Percentiles rank a stretch among this genome's conserved stretches.
phyloP scores from a whole-genome alignment of 2,113 vertebrate genomes.

The Paracanthobrama guichenoti region DNA sequence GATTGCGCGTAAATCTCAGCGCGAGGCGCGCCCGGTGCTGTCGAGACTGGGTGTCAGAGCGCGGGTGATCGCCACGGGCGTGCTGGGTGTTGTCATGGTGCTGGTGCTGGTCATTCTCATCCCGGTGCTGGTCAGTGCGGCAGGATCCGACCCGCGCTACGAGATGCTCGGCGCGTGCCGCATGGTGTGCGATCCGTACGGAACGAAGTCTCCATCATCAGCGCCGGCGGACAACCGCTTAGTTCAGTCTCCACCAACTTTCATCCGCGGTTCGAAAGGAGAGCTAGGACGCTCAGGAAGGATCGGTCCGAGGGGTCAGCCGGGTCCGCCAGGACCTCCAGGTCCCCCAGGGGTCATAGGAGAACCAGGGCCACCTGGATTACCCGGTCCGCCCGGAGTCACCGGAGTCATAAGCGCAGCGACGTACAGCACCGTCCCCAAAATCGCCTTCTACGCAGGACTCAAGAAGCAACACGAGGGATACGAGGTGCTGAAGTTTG shows the following conservation, averaged over 20 bases:
- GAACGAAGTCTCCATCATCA: constrained; percentile 84
- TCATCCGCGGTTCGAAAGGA: constrained; percentile 91
- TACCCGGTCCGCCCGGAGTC: constrained; percentile 81
- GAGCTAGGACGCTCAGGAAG: constrained; percentile 88
- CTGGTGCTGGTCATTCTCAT: constrained; percentile 93
- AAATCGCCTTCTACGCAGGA: constrained; percentile 95
- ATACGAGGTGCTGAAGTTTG: constrained; percentile 94
- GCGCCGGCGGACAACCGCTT: constrained; percentile 82
- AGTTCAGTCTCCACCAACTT: constrained; percentile 91
- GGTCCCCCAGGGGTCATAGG: constrained; percentile 88
- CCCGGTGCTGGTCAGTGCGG: constrained; percentile 94
- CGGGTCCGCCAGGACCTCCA: constrained; percentile 86
- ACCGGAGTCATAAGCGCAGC: constrained; percentile 89
- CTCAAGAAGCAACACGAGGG: constrained; percentile 96
- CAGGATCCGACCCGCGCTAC: constrained; percentile 88
- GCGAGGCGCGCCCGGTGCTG: constrained; percentile 89
- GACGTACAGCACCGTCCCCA: constrained; percentile 94
- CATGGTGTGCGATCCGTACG: constrained; percentile 96
- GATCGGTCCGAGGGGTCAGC: constrained; percentile 86
- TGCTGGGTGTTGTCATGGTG: constrained; percentile 94
- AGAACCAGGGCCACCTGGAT: constrained; percentile 83
- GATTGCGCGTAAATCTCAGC: constrained; percentile 87
- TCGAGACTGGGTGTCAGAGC: constrained; percentile 90
- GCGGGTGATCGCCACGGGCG: constrained; percentile 92
- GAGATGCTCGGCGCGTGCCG: constrained; percentile 97